Conservation (phyloP, 2,888 invertebrate genomes). For the Sarcophaga rosellei region DNA sequence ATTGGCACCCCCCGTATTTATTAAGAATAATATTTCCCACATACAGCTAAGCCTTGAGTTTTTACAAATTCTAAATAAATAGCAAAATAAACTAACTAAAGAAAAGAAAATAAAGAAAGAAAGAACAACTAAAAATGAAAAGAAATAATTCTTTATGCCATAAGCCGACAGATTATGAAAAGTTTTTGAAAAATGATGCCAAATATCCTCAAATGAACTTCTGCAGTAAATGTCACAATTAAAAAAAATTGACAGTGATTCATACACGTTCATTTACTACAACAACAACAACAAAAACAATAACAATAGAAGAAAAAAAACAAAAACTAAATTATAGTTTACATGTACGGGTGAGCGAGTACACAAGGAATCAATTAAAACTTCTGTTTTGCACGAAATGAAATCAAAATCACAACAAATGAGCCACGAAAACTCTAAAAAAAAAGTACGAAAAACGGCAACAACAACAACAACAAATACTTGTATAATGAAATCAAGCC, state of each 20-base stretch:
- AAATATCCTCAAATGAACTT: conserved; percentile 20
- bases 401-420: no score
- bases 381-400: conserved; percentile 34
- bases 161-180: background rate
- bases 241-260: conserved; percentile 57
- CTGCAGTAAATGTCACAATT: conserved; percentile 57
- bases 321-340: background rate
- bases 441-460: background rate
- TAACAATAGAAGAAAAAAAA: background rate
- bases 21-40: no score
- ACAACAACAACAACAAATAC: background rate
- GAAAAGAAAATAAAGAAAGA: background rate
- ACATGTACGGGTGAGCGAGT: background rate
- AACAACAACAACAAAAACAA: background rate
- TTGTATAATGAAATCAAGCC: conserved; percentile 26
- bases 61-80: background rate
- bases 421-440: no score
- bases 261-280: conserved; percentile 34
- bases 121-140: background rate
- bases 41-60: no score
- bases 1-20: no score
- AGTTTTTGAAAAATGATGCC: background rate
- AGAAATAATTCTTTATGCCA: conserved; percentile 6
- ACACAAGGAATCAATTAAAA: conserved; percentile 53
- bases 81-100: background rate